Base-by-base conservation (phyloP, 2,888 invertebrate genomes). In the Marasmarcha lunaedactyla region DNA sequence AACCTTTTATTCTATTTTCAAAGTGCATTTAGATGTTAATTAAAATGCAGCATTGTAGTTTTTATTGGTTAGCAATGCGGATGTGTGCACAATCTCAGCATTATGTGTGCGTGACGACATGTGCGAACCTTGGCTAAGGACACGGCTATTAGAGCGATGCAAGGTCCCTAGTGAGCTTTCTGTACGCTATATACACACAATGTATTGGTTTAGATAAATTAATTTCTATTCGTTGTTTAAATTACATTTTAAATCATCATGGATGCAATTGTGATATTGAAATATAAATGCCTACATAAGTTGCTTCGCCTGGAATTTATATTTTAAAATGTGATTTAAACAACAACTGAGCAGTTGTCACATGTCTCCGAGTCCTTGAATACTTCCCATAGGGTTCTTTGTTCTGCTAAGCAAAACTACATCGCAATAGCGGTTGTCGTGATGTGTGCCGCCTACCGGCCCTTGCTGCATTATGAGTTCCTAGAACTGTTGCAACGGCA, bases 51-150 rank as follows among this genome's bases (percentile, higher is more conserved):
- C 20, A 30, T 30, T n/a, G 11, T 30, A 7, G 9, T n/a, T 30
- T 25, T 30, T 30, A 42, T 43, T 53, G 43, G 50, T 54, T 59
- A 57, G 40, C 26, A 25, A 37, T 51, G 56, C 51, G 44, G 47
- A 47, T 51, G 54, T 55, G 53, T 11, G 11, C 30, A 30, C 11
- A 30, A n/a, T 30, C 9, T 30, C 11, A 3, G 9, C 30, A 30
- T 3, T 10, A n/a, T 30, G 30, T 30, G 30, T 20, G 20, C 7
- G 30, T 30, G 30, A 30, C 30, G 71, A 76, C 76, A 76, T 74
- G 74, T 74, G 52, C 60, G 72, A 65, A 69, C 79, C 78, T 79
- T 74, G 77, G 58, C 49, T 63, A 65, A 73, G 76, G 76, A 72
- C 74, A 68, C 60, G 62, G 61, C 70, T 76, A 72, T 73, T 74